A percentile compares a stretch with the other conserved stretches of the same genome.
Evolutionary conservation across 2,797 vertebrate species (phyloP).

Genomic region (Callimico goeldii): DNA sequence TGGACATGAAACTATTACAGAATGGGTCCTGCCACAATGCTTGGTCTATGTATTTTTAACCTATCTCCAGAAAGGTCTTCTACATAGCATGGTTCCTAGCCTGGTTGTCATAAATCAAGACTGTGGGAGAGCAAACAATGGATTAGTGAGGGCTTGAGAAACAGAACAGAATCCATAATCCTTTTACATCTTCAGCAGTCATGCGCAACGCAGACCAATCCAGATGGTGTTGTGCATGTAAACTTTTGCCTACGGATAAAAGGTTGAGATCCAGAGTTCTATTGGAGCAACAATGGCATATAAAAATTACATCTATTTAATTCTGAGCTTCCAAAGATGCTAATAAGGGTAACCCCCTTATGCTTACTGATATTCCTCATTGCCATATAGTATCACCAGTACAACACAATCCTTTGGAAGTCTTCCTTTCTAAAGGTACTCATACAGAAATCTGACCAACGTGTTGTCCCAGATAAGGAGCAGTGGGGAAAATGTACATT

Average conservation of each 20-base stretch:
- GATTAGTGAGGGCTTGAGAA: background rate
- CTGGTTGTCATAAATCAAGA: background rate
- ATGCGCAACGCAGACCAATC: background rate
- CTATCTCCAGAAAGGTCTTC: background rate
- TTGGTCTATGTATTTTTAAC: background rate
- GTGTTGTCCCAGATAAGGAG: background rate
- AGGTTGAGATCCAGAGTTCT: background rate
- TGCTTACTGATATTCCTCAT: background rate
- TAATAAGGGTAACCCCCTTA: background rate
- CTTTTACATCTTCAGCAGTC: background rate
- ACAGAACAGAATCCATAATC: background rate
- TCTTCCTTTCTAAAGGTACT: background rate
- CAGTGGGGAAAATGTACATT: background rate
- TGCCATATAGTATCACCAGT: background rate
- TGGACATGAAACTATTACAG: background rate
- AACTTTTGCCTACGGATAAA: background rate
- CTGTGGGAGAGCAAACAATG: background rate
- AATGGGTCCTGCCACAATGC: background rate
- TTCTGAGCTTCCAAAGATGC: background rate
- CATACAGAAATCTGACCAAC: background rate
- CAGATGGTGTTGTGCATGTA: background rate
- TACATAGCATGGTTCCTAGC: background rate
- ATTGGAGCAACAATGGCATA: background rate
- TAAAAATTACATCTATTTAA: background rate
- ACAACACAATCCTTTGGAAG: background rate